Evolutionary conservation across 2,888 invertebrate species (phyloP).

Genomic region (Lacanobia wlatinum): DNA sequence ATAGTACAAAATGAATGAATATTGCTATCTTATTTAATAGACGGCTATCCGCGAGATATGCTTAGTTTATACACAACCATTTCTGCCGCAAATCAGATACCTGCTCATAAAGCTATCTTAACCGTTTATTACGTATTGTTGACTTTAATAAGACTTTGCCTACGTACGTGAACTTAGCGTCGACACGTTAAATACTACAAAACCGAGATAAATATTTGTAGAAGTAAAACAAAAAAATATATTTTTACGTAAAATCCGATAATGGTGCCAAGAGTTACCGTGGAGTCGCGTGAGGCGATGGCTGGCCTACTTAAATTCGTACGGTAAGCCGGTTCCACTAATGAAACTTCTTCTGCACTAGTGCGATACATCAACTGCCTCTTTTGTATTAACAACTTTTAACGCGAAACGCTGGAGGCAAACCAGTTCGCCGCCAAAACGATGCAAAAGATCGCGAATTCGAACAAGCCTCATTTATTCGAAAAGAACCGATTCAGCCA

Average conservation of each 20-base stretch:
- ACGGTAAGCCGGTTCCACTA: slow-evolving; percentile 73
- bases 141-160: slow-evolving; percentile 42
- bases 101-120: slow-evolving; percentile 2
- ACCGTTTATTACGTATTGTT: slow-evolving; percentile 38
- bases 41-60: slow-evolving; percentile 8
- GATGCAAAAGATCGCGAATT: slow-evolving; percentile 40
- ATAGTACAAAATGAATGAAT: slow-evolving; percentile 39
- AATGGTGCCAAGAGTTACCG: slow-evolving; percentile 65
- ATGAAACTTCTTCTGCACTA: slow-evolving; percentile 73
- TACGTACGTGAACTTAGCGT: slow-evolving; percentile 36
- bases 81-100: slow-evolving; percentile 15
- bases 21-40: slow-evolving; percentile 21
- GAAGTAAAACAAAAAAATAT: slow-evolving; percentile 45
- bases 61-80: slow-evolving; percentile 1
- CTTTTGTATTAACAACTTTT: slow-evolving; percentile 60
- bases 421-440: slow-evolving; percentile 63
- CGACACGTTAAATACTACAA: slow-evolving; percentile 45
- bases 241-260: slow-evolving; percentile 58
- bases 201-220: slow-evolving; percentile 52
- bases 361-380: slow-evolving; percentile 69
- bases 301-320: slow-evolving; percentile 78
- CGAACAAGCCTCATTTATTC: slow-evolving; percentile 17
- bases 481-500: slow-evolving; percentile 12
- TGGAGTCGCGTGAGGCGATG: slow-evolving; percentile 76
- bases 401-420: slow-evolving; percentile 39